A percentile compares a stretch with the other conserved stretches of the same genome.
Evolutionary conservation across 2,797 vertebrate genomes (phyloP).

Genomic region (Pseudopleuronectes americanus): DNA sequence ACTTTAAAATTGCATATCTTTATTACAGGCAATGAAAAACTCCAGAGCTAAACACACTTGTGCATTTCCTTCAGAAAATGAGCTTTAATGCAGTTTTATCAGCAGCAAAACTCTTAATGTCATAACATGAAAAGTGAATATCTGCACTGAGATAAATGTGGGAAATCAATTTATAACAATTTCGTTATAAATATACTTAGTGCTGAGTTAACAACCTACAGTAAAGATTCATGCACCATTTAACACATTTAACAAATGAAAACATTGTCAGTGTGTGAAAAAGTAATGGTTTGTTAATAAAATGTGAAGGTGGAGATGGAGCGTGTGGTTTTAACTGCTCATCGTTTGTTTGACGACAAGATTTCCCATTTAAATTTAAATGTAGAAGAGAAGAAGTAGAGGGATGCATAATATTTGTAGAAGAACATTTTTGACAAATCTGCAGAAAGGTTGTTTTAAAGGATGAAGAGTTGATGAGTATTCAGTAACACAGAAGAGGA

Average conservation of each 20-base stretch:
- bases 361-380: not conserved
- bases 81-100: slow-evolving; percentile 36
- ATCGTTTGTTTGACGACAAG: not conserved
- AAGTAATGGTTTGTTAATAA: slow-evolving; percentile 37
- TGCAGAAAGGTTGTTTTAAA: too few relatives aligned
- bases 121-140: slow-evolving; percentile 61
- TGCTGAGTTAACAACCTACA: slow-evolving; percentile 20
- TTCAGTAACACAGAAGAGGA: too few relatives aligned
- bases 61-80: slow-evolving; percentile 1
- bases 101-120: slow-evolving; percentile 15
- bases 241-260: slow-evolving; percentile 30
- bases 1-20: slow-evolving; percentile 30
- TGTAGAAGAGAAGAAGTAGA: too few relatives aligned
- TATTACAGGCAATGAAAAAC: not conserved
- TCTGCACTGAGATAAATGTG: slow-evolving; percentile 11
- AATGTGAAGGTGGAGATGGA: not conserved
- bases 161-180: slow-evolving; percentile 1
- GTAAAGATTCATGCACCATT: slow-evolving; percentile 36
- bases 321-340: not conserved
- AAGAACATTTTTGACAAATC: too few relatives aligned
- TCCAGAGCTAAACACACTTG: not conserved
- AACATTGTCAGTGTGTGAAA: slow-evolving; percentile 18
- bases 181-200: not conserved
- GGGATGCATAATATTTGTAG: too few relatives aligned
- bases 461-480: too few relatives aligned